Percentiles rank a stretch among this genome's conserved stretches.
Evolutionary conservation across 1,140 invertebrate species (phyloP).

Genomic region (Caerostris extrusa): DNA sequence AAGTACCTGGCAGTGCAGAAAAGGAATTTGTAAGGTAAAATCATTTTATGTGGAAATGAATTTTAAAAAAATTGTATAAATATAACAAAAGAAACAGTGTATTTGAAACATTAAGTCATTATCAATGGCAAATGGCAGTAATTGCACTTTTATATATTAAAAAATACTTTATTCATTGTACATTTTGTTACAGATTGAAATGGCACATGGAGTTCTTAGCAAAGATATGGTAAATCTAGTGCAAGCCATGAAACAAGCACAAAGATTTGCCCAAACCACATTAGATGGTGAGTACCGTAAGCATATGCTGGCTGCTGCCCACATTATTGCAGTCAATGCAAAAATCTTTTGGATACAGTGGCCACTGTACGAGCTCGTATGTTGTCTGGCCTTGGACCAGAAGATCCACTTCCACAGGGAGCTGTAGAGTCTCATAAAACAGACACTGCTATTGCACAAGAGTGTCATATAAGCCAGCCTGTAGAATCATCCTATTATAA

Average conservation of each 20-base stretch:
- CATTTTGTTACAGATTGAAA: constrained; percentile 88
- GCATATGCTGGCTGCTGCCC: constrained; percentile 96
- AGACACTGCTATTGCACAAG: not conserved
- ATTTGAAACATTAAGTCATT: too few species aligned
- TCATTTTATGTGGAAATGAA: too few species aligned
- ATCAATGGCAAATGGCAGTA: too few species aligned
- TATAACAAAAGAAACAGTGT: not conserved
- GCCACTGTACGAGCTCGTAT: constrained; percentile 91
- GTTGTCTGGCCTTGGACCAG: constrained; percentile 52
- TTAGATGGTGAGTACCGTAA: constrained; percentile 95
- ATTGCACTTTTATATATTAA: too few species aligned
- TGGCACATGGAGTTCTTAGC: constrained; percentile 97
- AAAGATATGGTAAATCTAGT: constrained; percentile 98
- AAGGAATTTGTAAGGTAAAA: too few species aligned
- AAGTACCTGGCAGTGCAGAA: too few species aligned
- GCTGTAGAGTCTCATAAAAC: not conserved
- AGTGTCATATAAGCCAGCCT: constrained; percentile 14
- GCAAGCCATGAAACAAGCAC: constrained; percentile 95
- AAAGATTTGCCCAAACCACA: constrained; percentile 94
- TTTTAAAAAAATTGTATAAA: too few species aligned
- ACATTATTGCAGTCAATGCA: constrained; percentile 97
- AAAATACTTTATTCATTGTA: not conserved
- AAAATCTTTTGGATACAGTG: constrained; percentile 97
- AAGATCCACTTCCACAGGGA: not conserved
- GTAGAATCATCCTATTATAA: constrained; percentile 71